Conservation (phyloP, 2,113 vertebrate genomes). For the Oreochromis tanganicae region DNA sequence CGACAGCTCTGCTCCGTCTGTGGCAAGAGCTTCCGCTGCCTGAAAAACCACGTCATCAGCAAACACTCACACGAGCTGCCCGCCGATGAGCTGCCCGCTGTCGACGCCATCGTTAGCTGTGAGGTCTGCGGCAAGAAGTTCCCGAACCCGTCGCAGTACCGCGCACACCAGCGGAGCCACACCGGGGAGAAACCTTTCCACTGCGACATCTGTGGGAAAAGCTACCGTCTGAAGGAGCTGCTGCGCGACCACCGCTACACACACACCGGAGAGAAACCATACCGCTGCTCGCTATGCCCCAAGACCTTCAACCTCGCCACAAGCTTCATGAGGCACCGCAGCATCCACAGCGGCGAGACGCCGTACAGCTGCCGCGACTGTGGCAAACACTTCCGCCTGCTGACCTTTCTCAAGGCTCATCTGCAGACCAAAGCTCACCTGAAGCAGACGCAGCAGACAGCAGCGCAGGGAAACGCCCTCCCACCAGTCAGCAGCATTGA, state of each 20-base stretch:
- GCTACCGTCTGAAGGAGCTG: conserved; percentile 32
- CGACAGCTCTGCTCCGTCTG: conserved; percentile 63
- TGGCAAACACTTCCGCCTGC: conserved; percentile 41
- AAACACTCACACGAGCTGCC: conserved; percentile 54
- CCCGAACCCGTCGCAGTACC: conserved; percentile 52
- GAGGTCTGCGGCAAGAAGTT: conserved; percentile 62
- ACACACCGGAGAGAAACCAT: conserved; percentile 29
- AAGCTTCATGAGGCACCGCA: conserved; percentile 40
- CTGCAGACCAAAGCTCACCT: conserved; percentile 49
- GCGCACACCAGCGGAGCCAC: conserved; percentile 50
- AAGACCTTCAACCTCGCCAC: conserved; percentile 32
- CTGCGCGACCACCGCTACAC: conserved; percentile 29
- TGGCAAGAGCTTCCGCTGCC: conserved; percentile 52
- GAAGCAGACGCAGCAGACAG: neutral
- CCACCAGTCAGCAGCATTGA: neutral
- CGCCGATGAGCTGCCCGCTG: conserved; percentile 10
- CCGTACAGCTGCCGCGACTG: conserved; percentile 26
- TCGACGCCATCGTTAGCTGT: conserved; percentile 25
- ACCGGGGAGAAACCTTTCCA: conserved; percentile 55
- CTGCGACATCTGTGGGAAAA: conserved; percentile 56
- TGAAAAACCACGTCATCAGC: conserved; percentile 63
- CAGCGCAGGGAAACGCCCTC: neutral
- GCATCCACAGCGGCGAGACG: conserved; percentile 37
- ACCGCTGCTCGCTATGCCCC: conserved; percentile 14
- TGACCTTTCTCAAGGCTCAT: conserved; percentile 45